A percentile compares a stretch with the other conserved stretches of the same genome.
Conservation (phyloP, 2,888 invertebrate species). For the Folsomia candida region DNA sequence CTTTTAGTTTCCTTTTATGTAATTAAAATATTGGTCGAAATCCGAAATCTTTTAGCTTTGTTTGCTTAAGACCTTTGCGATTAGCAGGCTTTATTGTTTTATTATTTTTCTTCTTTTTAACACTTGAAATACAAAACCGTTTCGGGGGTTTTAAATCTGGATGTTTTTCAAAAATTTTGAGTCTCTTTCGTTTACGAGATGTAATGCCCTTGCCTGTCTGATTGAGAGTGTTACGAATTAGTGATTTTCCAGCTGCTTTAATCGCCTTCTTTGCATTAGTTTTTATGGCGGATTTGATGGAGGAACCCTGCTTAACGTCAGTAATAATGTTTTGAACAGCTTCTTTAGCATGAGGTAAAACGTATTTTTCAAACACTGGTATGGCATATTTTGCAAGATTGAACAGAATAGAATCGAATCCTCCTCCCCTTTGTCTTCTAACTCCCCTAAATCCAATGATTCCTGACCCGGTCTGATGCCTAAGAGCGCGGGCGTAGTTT, state of each 20-base stretch:
- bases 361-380: conserved; percentile 8
- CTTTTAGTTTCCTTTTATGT: no score
- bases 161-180: not conserved
- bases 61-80: no score
- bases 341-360: not conserved
- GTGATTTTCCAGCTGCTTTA: not conserved
- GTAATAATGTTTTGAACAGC: not conserved
- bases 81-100: no score
- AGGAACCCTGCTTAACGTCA: not conserved
- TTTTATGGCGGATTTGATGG: not conserved
- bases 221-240: not conserved
- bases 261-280: not conserved
- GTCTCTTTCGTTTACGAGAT: not conserved
- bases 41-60: no score
- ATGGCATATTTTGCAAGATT: not conserved
- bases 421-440: conserved; percentile 2
- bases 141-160: no score
- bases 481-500: not conserved
- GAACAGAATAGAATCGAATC: not conserved
- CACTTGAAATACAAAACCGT: not conserved
- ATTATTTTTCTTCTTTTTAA: not conserved
- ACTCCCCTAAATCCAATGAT: not conserved
- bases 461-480: not conserved
- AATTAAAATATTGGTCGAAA: not conserved
- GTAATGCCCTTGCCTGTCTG: not conserved